Base-by-base conservation (phyloP, 2,888 invertebrate species). In the Serripes groenlandicus region DNA sequence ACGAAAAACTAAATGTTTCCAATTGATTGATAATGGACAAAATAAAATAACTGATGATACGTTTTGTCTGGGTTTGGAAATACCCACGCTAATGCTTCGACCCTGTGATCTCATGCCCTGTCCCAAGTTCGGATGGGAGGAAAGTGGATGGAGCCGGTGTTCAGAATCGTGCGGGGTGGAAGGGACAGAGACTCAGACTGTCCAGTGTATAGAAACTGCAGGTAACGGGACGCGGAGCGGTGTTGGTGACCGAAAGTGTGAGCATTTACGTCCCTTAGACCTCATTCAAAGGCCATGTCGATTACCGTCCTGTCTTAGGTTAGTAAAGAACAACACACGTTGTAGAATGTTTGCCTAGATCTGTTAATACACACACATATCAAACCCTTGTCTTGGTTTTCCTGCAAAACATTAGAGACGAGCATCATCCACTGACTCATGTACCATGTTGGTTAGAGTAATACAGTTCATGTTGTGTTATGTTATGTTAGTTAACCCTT, bases 111-210 rank as follows among this genome's bases (percentile, higher is more conserved):
- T 32, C 1, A n/a, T 77, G 9, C 23, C 9, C 0, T 73, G 84
- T 68, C 49, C 18, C 4, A 88, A 76, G 11, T 90, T 85, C 86
- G 83, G 72, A 23, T 92, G 90, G 90, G 82, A 80, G 34, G 81
- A 86, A 71, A 81, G 87, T 34, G 85, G 87, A 32, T 91, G 90
- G 88, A 75, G 77, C 7, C 81, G 78, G 21, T 92, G 92, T 78
- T 83, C 88, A 32, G 77, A 76, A 15, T 82, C 87, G 1, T 90
- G 91, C 85, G 92, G 89, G 9, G 72, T 85, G 21, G 32, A 77
- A 23, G 90, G 90, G 11, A 30, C 74, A 11, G 83, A 88, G 60
- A 69, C 54, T 26, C 54, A 70, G 23, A 54, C 74, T 0, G 30
- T 56, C 4, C 54, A 73, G 26, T 86, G 83, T 75, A 56, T 83